Evolutionary conservation across 2,888 invertebrate genomes (phyloP), one percentile per base, ranked within the genome.

Genomic region (Sialis fuliginosa): DNA sequence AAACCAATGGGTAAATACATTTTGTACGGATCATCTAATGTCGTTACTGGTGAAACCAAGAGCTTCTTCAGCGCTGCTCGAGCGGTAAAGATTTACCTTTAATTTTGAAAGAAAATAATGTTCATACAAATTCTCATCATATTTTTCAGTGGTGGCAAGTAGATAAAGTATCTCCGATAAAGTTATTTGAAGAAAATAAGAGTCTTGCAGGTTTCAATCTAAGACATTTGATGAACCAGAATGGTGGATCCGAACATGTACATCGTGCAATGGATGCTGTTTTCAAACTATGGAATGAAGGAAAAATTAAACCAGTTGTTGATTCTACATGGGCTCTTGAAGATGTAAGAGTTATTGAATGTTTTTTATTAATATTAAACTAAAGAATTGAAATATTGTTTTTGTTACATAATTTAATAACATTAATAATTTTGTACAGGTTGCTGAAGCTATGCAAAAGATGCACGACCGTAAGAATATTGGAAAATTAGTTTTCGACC

Each of bases 381-480:
- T 47, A 39, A 46, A 41, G 2, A 6, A 42, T 44, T 46, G 10
- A 9, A 46, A 32, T 37, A 10, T 32, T 8, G 32, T 9, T 43
- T 10, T 43, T 2, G 4, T 1, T 7, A 6, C 37, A 37, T 37
- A 37, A 5, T 37, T 6, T 37, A 37, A 37, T 6, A 10, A 37
- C 12, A 7, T 35, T 9, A 9, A 22, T 7, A 6, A 7, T 37
- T 39, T 49, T 51, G 49, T 56, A 32, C 57, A 85, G 84, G 82
- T 88, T 10, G 78, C 79, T 31, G 88, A 90, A 58, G 90, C 87
- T 6, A 89, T 91, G 89, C 87, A 87, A 65, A 88, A 86, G 66
- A 83, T 91, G 80, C 89, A 89, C 66, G 89, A 89, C 59, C 79
- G 88, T 58, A 88, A 87, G 67, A 90, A 91, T 66, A 77, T 90